A percentile compares a stretch with the other conserved stretches of the same genome.
These are phyloP conservation scores for Dasysyrphus albostriatus DNA, from an alignment of 2,888 invertebrate species.

Conservation along the genomic window DNA sequence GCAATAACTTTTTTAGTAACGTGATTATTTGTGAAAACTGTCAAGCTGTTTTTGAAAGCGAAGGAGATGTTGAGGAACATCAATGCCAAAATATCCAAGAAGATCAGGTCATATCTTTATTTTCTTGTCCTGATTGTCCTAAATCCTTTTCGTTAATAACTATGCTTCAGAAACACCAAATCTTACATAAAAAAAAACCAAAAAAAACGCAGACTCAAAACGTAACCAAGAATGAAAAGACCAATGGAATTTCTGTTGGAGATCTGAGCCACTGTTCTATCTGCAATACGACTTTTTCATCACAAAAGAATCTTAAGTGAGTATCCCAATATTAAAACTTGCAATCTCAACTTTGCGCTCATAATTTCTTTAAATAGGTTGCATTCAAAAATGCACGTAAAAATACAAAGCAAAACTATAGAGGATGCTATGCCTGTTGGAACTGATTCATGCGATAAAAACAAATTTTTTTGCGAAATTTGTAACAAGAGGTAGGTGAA, in stretches of 20 bases:
- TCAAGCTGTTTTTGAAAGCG: conserved; percentile 15
- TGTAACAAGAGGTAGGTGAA: conserved; percentile 84
- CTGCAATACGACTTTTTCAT: conserved; percentile 88
- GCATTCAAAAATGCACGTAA: conserved; percentile 90
- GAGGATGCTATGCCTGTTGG: conserved; percentile 81
- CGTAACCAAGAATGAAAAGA: not conserved
- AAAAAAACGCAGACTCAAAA: conserved; percentile 14
- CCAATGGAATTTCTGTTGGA: not conserved
- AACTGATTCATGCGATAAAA: conserved; percentile 79
- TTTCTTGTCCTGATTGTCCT: conserved; percentile 47
- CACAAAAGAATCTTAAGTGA: conserved; percentile 86
- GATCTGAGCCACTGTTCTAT: conserved; percentile 84
- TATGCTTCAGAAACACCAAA: conserved; percentile 58
- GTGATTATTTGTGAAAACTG: conserved; percentile 23
- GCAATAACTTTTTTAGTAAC: not conserved
- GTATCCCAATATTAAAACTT: conserved; percentile 9
- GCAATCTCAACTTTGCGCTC: not conserved
- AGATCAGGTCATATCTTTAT: not conserved
- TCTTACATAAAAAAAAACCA: conserved; percentile 27
- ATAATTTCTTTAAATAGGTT: conserved; percentile 82
- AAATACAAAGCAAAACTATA: conserved; percentile 85
- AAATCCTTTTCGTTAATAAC: conserved; percentile 33
- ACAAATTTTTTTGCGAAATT: conserved; percentile 84
- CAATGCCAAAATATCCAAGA: conserved; percentile 16
- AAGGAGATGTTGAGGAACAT: conserved; percentile 20